phyloP scores from a whole-genome alignment of 2,797 vertebrate genomes.

The Gallirallus australis region DNA sequence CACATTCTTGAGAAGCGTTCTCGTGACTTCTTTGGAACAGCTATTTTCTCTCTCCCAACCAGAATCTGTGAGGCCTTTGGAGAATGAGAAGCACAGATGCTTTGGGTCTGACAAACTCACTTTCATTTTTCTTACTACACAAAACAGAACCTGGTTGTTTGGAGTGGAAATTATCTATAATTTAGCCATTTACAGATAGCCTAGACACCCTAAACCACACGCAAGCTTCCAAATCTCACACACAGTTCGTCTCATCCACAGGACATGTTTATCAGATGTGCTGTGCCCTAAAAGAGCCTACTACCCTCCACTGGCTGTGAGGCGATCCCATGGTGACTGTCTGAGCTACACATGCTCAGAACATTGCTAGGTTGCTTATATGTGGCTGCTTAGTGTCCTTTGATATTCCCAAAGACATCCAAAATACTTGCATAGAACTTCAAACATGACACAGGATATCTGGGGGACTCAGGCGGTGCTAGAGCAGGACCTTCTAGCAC shows the following conservation, averaged over 20 bases:
- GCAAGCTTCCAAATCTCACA: neutral
- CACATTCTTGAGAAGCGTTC: neutral
- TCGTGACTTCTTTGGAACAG: neutral
- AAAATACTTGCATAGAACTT: neutral
- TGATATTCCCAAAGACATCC: neutral
- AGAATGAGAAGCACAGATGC: slow-evolving; percentile 12
- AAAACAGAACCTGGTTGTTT: neutral
- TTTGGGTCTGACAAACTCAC: neutral
- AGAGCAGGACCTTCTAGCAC: neutral
- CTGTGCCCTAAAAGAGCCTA: neutral
- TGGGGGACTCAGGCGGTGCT: neutral
- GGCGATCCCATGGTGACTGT: neutral
- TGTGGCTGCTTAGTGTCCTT: neutral
- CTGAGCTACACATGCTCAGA: neutral
- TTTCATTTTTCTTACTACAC: neutral
- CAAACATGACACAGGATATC: neutral
- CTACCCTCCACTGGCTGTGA: neutral
- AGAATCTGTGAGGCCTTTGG: neutral
- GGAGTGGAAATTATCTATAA: neutral
- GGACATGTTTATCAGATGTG: neutral
- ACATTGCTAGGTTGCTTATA: neutral
- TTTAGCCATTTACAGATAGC: neutral
- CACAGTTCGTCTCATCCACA: neutral
- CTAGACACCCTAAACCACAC: neutral
- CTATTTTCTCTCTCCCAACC: neutral